phyloP scores from a whole-genome alignment of 2,113 vertebrate genomes.

The Indicator maculatus region DNA sequence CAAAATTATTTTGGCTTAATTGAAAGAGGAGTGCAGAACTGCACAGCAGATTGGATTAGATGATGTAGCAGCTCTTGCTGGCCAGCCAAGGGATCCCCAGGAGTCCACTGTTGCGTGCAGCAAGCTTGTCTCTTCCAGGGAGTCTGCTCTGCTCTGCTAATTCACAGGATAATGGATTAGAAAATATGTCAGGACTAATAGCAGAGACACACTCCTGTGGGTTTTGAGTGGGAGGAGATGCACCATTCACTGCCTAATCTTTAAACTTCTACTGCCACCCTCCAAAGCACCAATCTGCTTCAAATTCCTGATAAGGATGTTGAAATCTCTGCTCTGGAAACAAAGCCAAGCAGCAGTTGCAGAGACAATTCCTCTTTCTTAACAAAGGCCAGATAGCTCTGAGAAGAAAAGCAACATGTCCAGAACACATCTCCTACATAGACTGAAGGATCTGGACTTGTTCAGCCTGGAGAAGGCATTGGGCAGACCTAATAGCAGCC shows the following conservation, averaged over 20 bases:
- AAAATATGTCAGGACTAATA: constrained; percentile 55
- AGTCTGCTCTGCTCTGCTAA: constrained; percentile 7
- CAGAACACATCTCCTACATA: too few relatives aligned
- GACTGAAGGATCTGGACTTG: too few relatives aligned
- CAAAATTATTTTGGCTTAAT: background rate
- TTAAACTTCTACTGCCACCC: constrained; percentile 35
- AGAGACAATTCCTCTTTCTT: background rate
- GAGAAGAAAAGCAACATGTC: background rate
- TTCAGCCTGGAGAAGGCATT: too few relatives aligned
- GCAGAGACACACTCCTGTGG: constrained; percentile 36
- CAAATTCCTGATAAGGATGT: constrained; percentile 41
- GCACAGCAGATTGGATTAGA: background rate
- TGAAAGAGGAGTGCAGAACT: constrained; percentile 17
- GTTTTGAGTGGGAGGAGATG: constrained; percentile 56
- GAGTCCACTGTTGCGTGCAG: background rate
- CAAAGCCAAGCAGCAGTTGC: background rate
- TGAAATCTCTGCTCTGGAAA: constrained; percentile 4
- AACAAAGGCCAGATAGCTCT: background rate
- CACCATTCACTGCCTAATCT: constrained; percentile 58
- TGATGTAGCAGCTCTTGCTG: background rate
- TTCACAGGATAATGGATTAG: constrained; percentile 46
- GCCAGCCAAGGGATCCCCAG: background rate
- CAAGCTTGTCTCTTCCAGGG: background rate
- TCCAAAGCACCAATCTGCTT: constrained; percentile 34
- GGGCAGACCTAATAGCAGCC: too few relatives aligned